A percentile compares a stretch with the other conserved stretches of the same genome.
phyloP scores from a whole-genome alignment of 2,888 invertebrate genomes.

The Arrhopalites spinosus region DNA sequence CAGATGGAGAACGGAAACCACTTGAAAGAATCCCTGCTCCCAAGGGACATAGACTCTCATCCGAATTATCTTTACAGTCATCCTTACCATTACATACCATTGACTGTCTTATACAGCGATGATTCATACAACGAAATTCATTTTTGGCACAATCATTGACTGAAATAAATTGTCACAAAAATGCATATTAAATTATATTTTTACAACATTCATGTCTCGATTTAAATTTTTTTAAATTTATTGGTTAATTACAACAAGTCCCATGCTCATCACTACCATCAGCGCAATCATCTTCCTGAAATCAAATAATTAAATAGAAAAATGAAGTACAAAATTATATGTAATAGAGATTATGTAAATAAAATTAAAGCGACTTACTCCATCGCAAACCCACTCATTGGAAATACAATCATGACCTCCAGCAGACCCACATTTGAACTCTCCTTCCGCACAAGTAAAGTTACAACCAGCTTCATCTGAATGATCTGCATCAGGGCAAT shows the following conservation, averaged over 20 bases:
- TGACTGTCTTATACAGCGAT: constrained; percentile 45
- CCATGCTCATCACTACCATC: constrained; percentile 60
- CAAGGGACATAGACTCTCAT: constrained; percentile 46
- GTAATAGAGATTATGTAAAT: too few relatives aligned
- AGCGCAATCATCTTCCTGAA: constrained; percentile 60
- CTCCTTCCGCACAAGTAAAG: constrained; percentile 41
- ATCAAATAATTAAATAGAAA: too few relatives aligned
- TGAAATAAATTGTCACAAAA: background rate
- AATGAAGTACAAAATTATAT: too few relatives aligned
- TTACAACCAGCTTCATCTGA: constrained; percentile 61
- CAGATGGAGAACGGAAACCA: background rate
- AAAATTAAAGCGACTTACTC: background rate
- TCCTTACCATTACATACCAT: constrained; percentile 49
- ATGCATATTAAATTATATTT: background rate
- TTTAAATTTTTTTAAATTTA: too few relatives aligned
- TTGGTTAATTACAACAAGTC: constrained; percentile 25
- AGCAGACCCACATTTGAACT: constrained; percentile 41
- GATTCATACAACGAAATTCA: constrained; percentile 43
- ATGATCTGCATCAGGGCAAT: constrained; percentile 56
- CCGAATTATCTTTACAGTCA: constrained; percentile 53
- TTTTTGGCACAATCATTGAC: constrained; percentile 29
- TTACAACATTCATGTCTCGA: too few relatives aligned
- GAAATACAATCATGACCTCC: constrained; percentile 41
- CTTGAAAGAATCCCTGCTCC: background rate
- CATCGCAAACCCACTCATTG: constrained; percentile 49